These are phyloP conservation scores for Amblyjoppa proteus DNA, from an alignment of 2,888 invertebrate species.

Conservation along the genomic window DNA sequence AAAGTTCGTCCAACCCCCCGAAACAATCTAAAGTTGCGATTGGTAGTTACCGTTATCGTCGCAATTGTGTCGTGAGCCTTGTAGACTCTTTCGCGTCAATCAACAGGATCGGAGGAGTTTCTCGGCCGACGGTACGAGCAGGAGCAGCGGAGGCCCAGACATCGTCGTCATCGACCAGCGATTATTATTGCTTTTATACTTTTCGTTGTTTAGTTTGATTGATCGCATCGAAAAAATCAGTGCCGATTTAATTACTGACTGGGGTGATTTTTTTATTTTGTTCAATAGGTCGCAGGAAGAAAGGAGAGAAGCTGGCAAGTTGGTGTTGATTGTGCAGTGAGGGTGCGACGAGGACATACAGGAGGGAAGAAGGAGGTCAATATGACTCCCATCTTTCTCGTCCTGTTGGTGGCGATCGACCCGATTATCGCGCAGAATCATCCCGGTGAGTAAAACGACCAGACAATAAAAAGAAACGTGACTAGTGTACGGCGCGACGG, in stretches of 20 bases:
- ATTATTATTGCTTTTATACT: conserved; percentile 3
- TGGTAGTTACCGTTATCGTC: background rate
- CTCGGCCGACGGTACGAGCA: conserved; percentile 11
- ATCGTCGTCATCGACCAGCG: conserved; percentile 1
- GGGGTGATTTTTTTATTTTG: conserved; percentile 77
- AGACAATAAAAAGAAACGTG: conserved; percentile 65
- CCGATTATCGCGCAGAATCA: conserved; percentile 83
- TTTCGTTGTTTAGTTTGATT: background rate
- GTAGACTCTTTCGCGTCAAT: conserved; percentile 27
- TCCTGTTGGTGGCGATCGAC: conserved; percentile 84
- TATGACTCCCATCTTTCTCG: conserved; percentile 84
- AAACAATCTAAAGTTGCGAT: conserved; percentile 8
- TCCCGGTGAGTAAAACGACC: conserved; percentile 82
- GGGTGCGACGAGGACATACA: conserved; percentile 80
- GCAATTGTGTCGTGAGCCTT: background rate
- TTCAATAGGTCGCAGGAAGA: conserved; percentile 79
- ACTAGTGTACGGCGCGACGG: conserved; percentile 15
- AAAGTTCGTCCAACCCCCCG: background rate
- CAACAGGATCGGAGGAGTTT: conserved; percentile 23
- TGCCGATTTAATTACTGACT: conserved; percentile 75
- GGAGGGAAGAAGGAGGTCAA: conserved; percentile 83
- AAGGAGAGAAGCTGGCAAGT: conserved; percentile 59
- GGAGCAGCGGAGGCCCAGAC: background rate
- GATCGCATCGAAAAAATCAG: background rate
- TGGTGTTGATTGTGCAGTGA: conserved; percentile 83